phyloP scores from a whole-genome alignment of 2,797 vertebrate genomes.

The Danio albolineatus region DNA sequence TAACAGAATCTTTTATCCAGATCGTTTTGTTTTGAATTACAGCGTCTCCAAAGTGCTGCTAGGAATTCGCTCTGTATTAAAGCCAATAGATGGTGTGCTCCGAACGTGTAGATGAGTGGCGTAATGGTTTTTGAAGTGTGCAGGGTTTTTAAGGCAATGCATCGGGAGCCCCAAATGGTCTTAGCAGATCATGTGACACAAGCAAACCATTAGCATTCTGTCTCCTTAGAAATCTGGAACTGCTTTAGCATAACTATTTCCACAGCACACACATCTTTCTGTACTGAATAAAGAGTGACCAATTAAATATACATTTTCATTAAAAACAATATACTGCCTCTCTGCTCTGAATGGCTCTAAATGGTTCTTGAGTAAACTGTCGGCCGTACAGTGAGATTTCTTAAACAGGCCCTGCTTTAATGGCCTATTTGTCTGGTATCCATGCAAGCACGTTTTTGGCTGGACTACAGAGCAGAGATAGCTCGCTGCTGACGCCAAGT shows the following conservation, averaged over 20 bases:
- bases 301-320: conserved; percentile 50
- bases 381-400: conserved; percentile 71
- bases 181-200: conserved; percentile 59
- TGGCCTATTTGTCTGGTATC: conserved; percentile 76
- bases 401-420: conserved; percentile 72
- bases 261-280: conserved; percentile 49
- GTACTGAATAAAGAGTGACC: not conserved
- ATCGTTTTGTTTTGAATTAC: conserved; percentile 61
- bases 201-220: conserved; percentile 46
- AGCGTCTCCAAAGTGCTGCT: conserved; percentile 44
- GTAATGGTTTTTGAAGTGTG: conserved; percentile 53
- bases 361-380: conserved; percentile 78
- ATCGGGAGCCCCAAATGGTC: conserved; percentile 49
- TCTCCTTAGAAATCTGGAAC: conserved; percentile 59
- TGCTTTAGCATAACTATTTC: conserved; percentile 61
- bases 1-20: conserved; percentile 67
- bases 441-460: conserved; percentile 79
- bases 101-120: conserved; percentile 45
- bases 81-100: conserved; percentile 17
- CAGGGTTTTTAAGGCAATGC: conserved; percentile 45
- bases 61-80: conserved; percentile 41
- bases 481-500: conserved; percentile 75
- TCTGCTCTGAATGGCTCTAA: conserved; percentile 73
- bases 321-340: conserved; percentile 45
- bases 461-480: conserved; percentile 77